A percentile compares a stretch with the other conserved stretches of the same genome.
Conservation (phyloP, 2,113 vertebrate species). For the Cavia aperea region DNA sequence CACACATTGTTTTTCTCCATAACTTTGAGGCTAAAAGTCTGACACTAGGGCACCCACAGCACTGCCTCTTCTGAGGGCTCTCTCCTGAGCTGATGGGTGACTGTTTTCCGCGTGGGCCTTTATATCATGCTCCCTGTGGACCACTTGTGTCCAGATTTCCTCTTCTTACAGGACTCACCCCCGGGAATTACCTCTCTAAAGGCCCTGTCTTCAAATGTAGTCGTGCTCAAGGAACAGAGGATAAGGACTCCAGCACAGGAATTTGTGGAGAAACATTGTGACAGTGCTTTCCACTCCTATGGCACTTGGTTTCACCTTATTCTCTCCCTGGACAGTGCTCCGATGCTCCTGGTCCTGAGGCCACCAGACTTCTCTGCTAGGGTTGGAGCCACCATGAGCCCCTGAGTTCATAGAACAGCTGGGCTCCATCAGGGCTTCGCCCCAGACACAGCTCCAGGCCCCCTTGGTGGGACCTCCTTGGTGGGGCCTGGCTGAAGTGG, state of each 20-base stretch:
- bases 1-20: background rate
- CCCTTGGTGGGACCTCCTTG: background rate
- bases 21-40: background rate
- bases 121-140: background rate
- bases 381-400: rapidly evolving
- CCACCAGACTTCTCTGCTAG: background rate
- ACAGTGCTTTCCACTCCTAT: rapidly evolving
- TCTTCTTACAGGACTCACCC: background rate
- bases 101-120: background rate
- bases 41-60: rapidly evolving
- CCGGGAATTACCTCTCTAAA: background rate
- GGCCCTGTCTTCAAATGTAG: background rate
- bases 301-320: background rate
- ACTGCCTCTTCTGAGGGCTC: background rate
- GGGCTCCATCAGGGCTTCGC: background rate
- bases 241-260: background rate
- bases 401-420: background rate
- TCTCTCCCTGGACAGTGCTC: background rate
- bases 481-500: background rate
- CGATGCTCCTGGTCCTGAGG: background rate
- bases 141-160: background rate
- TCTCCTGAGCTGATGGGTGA: background rate
- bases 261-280: rapidly evolving
- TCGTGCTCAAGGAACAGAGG: rapidly evolving
- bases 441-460: background rate